phyloP scores from a whole-genome alignment of 2,797 vertebrate genomes.

The Anableps anableps region DNA sequence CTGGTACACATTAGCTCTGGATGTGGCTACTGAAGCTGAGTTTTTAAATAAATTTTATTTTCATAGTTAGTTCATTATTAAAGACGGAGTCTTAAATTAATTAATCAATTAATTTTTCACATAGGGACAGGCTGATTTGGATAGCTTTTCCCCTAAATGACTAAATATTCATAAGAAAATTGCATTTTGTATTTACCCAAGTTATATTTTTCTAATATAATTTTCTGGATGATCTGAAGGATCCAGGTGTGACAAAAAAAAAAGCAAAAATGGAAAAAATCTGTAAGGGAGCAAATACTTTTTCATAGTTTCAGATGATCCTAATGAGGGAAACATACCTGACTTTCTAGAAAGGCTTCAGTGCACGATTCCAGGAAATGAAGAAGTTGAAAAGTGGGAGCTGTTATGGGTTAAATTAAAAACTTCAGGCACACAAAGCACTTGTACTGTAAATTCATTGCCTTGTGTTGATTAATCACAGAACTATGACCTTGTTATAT shows the following conservation, averaged over 20 bases:
- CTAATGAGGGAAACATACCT: not conserved
- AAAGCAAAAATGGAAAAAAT: not conserved
- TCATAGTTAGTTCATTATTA: not conserved
- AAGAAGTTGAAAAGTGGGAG: conserved; percentile 1
- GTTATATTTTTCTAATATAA: not conserved
- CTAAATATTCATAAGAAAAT: too few species aligned
- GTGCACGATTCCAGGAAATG: conserved; percentile 2
- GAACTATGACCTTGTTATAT: not conserved
- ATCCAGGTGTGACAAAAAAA: not conserved
- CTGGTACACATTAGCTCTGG: not conserved
- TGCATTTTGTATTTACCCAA: too few species aligned
- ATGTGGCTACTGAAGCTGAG: not conserved
- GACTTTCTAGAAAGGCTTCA: not conserved
- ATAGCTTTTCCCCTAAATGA: not conserved
- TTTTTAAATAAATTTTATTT: not conserved
- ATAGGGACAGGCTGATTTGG: not conserved
- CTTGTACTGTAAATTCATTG: conserved; percentile 3
- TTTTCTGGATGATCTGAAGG: not conserved
- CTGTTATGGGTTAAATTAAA: conserved; percentile 5
- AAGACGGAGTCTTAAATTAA: not conserved
- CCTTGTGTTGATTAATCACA: conserved; percentile 6
- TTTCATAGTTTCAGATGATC: not conserved
- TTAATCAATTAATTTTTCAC: not conserved
- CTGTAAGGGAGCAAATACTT: not conserved
- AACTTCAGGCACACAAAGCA: not conserved